Base-by-base conservation (phyloP, 2,888 invertebrate genomes). In the Adineta ricciae region DNA sequence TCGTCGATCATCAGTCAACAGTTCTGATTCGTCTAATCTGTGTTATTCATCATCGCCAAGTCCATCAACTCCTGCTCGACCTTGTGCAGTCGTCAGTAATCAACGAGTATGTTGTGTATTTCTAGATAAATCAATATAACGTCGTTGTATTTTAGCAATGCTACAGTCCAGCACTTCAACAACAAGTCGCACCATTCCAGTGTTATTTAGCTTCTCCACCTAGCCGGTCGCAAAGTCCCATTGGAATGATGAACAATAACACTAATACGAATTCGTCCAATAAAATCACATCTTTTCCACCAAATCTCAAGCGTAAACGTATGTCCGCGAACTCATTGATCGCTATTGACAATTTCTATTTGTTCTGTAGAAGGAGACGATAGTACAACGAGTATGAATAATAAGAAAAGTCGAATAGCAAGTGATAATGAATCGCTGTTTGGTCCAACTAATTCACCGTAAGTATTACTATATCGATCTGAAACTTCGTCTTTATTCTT, bases 101-200 rank as follows among this genome's bases (percentile, higher is more conserved):
- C 78, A 78, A 78, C 7, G 78, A 41, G 78, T 78, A 78, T 24
- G 78, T 78, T 19, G 38, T 19, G 2, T 21, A 38, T 16, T 19
- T 24, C 11, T 8, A 41, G 0, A 9, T 38, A 36, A 3, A 2
- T 1, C 21, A 8, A 41, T 0, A 21, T 24, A 2, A 24, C 8
- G 2, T 14, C 11, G 3, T 38, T 73, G 5, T 78, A 2, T 41
- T 78, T n/a, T 78, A 78, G 78, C 78, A 78, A 78, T 78, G 78
- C n/a, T 78, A 78, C 41, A 41, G 41, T n/a, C 78, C 78, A n/a
- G 78, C 78, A 8, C 41, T 78, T n/a, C 78, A 78, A n/a, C 78
- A 78, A 19, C 78, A 78, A n/a, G 78, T 78, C n/a, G 78, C 78
- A n/a, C 78, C 78, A 24, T 78, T 78, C 32, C 78, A 78, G n/a